phyloP scores from a whole-genome alignment of 2,797 vertebrate species.

The Eremophila alpestris region DNA sequence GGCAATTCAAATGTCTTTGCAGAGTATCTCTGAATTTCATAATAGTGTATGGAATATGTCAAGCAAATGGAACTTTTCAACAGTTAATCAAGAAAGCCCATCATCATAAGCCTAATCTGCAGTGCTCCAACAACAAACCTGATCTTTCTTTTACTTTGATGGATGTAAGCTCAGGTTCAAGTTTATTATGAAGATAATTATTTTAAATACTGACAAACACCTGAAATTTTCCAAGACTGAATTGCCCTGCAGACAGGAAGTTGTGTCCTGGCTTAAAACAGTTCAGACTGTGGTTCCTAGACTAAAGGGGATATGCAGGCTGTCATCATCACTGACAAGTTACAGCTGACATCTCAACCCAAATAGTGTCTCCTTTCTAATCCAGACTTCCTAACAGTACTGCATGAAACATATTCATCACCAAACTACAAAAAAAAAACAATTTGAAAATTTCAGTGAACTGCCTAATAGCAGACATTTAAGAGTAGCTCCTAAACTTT shows the following conservation, averaged over 20 bases:
- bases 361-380: slow-evolving; percentile 25
- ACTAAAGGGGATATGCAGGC: background rate
- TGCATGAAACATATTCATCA: slow-evolving; percentile 6
- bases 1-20: background rate
- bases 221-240: slow-evolving; percentile 19
- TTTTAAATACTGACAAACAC: slow-evolving; percentile 29
- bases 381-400: slow-evolving; percentile 19
- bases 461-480: background rate
- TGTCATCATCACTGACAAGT: background rate
- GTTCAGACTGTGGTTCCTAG: background rate
- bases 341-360: slow-evolving; percentile 24
- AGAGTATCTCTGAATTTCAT: background rate
- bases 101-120: background rate
- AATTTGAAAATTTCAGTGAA: background rate
- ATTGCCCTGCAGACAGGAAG: slow-evolving; percentile 4
- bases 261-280: background rate
- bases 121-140: background rate
- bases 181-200: background rate
- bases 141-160: background rate
- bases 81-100: background rate
- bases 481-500: background rate
- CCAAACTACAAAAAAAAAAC: background rate
- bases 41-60: background rate
- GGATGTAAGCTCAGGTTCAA: background rate
- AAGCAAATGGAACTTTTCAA: background rate